Percentiles rank a stretch among this genome's conserved stretches.
These are phyloP conservation scores for Theristus sp. DNA, from an alignment of 2,888 invertebrate species.

Conservation along the genomic window DNA sequence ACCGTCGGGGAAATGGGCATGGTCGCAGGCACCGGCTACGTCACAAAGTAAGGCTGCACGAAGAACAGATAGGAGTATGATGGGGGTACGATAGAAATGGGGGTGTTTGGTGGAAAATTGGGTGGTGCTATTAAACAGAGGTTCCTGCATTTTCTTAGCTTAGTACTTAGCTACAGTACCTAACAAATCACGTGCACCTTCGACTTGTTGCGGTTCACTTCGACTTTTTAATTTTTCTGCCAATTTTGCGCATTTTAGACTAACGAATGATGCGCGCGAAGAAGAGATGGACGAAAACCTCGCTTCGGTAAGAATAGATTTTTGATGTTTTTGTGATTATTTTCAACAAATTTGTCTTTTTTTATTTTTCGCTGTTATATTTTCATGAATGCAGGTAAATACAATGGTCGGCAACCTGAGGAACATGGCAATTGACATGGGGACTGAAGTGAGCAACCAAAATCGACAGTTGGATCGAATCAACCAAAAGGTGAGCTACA, in stretches of 20 bases:
- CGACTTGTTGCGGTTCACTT: too few species aligned
- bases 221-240: too few species aligned
- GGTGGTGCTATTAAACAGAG: neutral
- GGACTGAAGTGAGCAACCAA: conserved; percentile 63
- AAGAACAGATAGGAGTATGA: neutral
- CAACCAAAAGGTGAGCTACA: conserved; percentile 64
- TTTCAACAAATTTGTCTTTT: too few species aligned
- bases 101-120: neutral
- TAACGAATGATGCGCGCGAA: conserved; percentile 3
- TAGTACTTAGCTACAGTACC: too few species aligned
- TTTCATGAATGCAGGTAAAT: neutral
- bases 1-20: conserved; percentile 77
- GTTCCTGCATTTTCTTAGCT: too few species aligned
- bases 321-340: too few species aligned
- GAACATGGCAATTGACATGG: conserved; percentile 99
- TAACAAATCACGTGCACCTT: too few species aligned
- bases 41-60: conserved; percentile 43
- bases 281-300: conserved; percentile 2
- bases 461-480: conserved; percentile 91
- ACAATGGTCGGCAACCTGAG: neutral
- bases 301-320: too few species aligned
- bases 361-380: too few species aligned
- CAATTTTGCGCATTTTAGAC: too few species aligned
- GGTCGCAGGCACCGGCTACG: conserved; percentile 69
- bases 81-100: too few species aligned